These are phyloP conservation scores for Holacanthella duospinosa DNA, from an alignment of 2,888 invertebrate genomes.

Conservation along the genomic window DNA sequence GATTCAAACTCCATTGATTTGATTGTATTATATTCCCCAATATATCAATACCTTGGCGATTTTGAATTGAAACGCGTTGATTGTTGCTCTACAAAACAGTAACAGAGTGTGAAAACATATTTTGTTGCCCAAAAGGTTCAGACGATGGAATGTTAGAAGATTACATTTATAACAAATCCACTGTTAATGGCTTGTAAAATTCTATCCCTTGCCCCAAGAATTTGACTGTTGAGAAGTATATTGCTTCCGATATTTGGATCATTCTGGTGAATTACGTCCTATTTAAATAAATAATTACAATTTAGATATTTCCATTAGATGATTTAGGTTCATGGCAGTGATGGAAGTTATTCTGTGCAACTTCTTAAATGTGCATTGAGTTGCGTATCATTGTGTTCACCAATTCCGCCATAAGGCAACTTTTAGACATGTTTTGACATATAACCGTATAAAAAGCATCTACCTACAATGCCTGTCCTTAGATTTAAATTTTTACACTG, in stretches of 20 bases:
- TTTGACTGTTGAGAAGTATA: not conserved
- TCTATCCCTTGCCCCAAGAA: slow-evolving; percentile 46
- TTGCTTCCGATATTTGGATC: slow-evolving; percentile 6
- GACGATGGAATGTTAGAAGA: not conserved
- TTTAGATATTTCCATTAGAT: no score
- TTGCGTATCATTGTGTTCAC: no score
- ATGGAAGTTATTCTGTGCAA: not conserved
- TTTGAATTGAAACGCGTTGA: not conserved
- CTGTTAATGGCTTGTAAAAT: slow-evolving; percentile 59
- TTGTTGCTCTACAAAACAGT: not conserved
- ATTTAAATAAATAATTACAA: no score
- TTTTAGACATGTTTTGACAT: no score
- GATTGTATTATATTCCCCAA: slow-evolving; percentile 71
- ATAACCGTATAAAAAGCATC: no score
- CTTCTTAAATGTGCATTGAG: not conserved
- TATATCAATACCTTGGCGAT: slow-evolving; percentile 56
- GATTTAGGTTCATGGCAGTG: no score
- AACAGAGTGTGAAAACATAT: not conserved
- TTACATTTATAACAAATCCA: slow-evolving; percentile 50
- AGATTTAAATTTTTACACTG: no score
- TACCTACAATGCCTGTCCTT: no score
- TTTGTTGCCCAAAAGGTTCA: not conserved
- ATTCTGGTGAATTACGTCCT: slow-evolving; percentile 3
- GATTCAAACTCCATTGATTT: slow-evolving; percentile 40
- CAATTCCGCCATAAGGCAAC: no score